Base-by-base conservation (phyloP, 1,140 invertebrate species). In the Bombus balteatus region DNA sequence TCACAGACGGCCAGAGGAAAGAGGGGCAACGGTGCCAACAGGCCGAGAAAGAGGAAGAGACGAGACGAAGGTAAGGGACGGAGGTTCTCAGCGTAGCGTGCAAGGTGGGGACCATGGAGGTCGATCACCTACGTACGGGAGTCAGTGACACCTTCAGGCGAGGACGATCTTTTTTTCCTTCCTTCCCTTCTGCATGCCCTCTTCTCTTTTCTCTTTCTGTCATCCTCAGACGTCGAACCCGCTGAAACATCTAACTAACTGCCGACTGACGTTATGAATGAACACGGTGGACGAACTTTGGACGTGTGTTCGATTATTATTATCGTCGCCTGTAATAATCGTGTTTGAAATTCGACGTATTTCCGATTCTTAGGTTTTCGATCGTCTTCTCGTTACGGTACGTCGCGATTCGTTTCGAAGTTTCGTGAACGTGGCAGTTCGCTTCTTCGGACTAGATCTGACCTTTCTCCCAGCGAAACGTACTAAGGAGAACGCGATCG, bases 61-160 rank as follows among this genome's bases (percentile, higher is more conserved):
- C 78, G 79, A 73, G 85, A 70, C 76, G 83, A 74, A 86, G 81
- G 85, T n/a, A 76, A 76, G 59, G 73, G 66, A 71, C 43, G 57
- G 71, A 62, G 83, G 66, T 53, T 62, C 68, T 62, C 75, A 78
- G 75, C 82, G 65, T 79, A 62, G 77, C 85, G 76, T 81, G 85
- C 80, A 75, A 75, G 88, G 93, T 91, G 92, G 93, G 90, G 92
- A 92, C 90, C 92, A 93, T 92, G 90, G 94, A 95, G 95, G 95
- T 95, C 95, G 94, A 95, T 95, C 95, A 95, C 95, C 95, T 95
- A 95, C 92, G 94, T 91, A 93, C 94, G 89, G 93, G 93, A 95
- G 95, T 95, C 95, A 95, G 95, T 95, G 95, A 95, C 95, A 95
- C 94, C 94, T 93, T 92, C 91, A 90, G 87, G 76, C 90, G 91